A percentile compares a stretch with the other conserved stretches of the same genome.
These are phyloP conservation scores for Bicyclus anynana DNA, from an alignment of 1,140 invertebrate species.

Conservation along the genomic window DNA sequence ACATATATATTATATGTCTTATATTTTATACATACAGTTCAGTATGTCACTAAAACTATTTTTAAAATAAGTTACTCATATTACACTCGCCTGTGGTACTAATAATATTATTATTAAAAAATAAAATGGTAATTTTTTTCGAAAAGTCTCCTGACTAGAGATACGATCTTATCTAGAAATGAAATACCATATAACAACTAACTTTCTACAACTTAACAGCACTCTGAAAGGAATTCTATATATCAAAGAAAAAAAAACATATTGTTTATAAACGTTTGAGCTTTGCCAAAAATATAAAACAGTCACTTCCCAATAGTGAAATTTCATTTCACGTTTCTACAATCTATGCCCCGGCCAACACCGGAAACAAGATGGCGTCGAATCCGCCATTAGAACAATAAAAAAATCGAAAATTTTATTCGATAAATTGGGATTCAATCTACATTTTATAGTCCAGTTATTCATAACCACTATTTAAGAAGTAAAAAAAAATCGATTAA, in stretches of 20 bases:
- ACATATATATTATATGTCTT: conserved; percentile 11
- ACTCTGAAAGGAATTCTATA: conserved; percentile 60
- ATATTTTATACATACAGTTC: conserved; percentile 30
- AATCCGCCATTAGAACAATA: conserved; percentile 14
- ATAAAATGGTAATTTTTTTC: conserved; percentile 72
- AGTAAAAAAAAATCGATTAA: neutral
- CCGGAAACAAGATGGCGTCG: conserved; percentile 11
- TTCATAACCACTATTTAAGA: conserved; percentile 2
- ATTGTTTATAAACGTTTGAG: conserved; percentile 60
- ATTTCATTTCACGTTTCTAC: conserved; percentile 58
- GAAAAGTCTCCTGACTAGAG: conserved; percentile 74
- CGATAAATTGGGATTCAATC: conserved; percentile 24
- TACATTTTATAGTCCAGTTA: conserved; percentile 9
- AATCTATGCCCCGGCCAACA: conserved; percentile 22
- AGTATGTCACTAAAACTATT: conserved; percentile 49
- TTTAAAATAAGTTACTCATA: conserved; percentile 67
- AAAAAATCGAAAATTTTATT: conserved; percentile 32
- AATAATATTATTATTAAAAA: conserved; percentile 56
- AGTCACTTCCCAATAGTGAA: conserved; percentile 54
- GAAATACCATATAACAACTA: conserved; percentile 58
- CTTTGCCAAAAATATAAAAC: conserved; percentile 65
- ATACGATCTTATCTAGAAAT: conserved; percentile 64
- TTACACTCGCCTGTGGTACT: conserved; percentile 61
- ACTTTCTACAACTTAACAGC: conserved; percentile 54
- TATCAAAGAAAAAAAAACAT: conserved; percentile 37